Percentiles rank a stretch among this genome's conserved stretches.
Conservation (phyloP, 1,140 invertebrate genomes). For the Drosophila navojoa region DNA sequence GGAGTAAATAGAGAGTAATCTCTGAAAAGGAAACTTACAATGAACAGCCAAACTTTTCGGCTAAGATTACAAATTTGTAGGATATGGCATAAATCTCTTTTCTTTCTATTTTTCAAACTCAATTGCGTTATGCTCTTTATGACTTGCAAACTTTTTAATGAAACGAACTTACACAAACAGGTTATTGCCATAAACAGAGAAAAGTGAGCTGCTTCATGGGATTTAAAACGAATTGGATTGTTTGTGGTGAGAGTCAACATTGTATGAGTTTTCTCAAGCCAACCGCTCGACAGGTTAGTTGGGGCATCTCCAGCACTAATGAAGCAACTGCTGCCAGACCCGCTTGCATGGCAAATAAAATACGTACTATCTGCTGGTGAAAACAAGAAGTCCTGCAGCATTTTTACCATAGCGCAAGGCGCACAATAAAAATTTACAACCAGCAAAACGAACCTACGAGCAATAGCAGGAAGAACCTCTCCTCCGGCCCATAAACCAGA, state of each 20-base stretch:
- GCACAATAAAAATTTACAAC: constrained; percentile 81
- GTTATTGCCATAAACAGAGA: constrained; percentile 39
- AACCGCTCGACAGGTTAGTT: constrained; percentile 27
- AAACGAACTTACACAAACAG: constrained; percentile 16
- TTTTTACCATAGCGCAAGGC: constrained; percentile 50
- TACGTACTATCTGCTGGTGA: constrained; percentile 60
- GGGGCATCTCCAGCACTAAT: constrained; percentile 21
- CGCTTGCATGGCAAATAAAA: constrained; percentile 61
- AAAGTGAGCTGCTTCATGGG: constrained; percentile 35
- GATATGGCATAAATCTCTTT: too few species aligned
- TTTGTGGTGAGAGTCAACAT: constrained; percentile 21
- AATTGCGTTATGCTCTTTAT: constrained; percentile 18
- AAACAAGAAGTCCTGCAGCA: constrained; percentile 56
- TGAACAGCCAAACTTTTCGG: too few species aligned
- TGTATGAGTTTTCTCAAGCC: constrained; percentile 23
- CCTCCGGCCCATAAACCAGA: constrained; percentile 15
- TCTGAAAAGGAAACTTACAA: too few species aligned
- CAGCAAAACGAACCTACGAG: constrained; percentile 53
- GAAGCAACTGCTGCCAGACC: not conserved
- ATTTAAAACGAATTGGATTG: constrained; percentile 36
- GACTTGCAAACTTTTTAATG: not conserved
- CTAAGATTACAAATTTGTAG: too few species aligned
- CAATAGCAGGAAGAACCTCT: not conserved
- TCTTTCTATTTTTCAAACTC: not conserved
- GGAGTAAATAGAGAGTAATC: too few species aligned